Evolutionary conservation across 2,888 invertebrate genomes (phyloP).

Genomic region (Syrista parreyssii): DNA sequence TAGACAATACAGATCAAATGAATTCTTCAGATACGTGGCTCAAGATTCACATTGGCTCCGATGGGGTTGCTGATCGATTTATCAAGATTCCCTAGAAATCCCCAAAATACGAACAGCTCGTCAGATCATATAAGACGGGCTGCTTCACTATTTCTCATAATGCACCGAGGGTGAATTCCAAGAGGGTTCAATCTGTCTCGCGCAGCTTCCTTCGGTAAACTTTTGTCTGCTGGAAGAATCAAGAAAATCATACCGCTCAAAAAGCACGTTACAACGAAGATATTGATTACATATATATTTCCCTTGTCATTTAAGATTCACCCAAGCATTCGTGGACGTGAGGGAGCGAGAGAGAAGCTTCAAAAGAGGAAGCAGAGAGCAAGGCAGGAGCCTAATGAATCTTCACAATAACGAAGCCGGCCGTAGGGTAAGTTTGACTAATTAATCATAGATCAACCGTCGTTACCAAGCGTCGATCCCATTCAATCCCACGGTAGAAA

Average conservation of each 20-base stretch:
- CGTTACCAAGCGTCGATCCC: conserved; percentile 11
- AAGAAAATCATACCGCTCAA: neutral
- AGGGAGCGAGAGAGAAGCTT: conserved; percentile 89
- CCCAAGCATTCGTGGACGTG: conserved; percentile 94
- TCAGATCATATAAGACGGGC: neutral
- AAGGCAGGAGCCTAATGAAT: conserved; percentile 93
- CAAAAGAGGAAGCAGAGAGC: conserved; percentile 84
- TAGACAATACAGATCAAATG: neutral
- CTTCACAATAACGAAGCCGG: conserved; percentile 99
- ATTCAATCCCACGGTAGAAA: neutral
- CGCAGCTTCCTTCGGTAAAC: neutral
- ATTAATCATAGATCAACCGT: conserved; percentile 1
- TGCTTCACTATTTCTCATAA: neutral
- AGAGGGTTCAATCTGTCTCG: neutral
- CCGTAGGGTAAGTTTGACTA: conserved; percentile 78
- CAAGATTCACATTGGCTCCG: neutral
- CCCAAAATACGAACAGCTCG: neutral
- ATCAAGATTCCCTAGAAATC: neutral
- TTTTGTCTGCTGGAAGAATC: neutral
- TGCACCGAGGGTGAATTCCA: neutral
- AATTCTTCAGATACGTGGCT: neutral
- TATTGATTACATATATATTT: neutral
- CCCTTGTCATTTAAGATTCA: conserved; percentile 75
- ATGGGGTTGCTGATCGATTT: neutral
- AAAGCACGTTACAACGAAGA: neutral